These are phyloP conservation scores for Apodemia zela DNA, from an alignment of 2,888 invertebrate species.

Conservation along the genomic window DNA sequence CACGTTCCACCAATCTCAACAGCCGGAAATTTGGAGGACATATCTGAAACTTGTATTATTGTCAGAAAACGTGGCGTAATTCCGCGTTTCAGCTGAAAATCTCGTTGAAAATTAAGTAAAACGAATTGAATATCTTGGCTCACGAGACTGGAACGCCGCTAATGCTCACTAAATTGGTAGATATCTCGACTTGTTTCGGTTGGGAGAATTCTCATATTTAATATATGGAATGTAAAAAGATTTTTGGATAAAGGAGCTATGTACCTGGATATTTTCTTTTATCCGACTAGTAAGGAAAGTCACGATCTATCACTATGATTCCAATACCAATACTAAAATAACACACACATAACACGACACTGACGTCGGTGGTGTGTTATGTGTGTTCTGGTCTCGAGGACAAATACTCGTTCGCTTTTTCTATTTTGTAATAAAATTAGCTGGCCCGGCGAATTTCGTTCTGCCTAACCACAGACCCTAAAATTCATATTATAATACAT, in stretches of 20 bases:
- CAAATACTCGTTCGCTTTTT: too few species aligned
- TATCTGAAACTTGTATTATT: conserved; percentile 15
- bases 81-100: conserved; percentile 11
- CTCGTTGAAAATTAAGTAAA: conserved; percentile 13
- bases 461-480: too few species aligned
- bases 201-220: neutral
- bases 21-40: conserved; percentile 11
- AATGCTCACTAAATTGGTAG: conserved; percentile 4
- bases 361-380: too few species aligned
- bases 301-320: too few species aligned
- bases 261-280: too few species aligned
- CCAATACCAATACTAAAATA: too few species aligned
- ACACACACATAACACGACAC: too few species aligned
- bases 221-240: neutral
- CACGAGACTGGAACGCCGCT: neutral
- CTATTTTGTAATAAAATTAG: too few species aligned
- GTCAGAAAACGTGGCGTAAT: neutral
- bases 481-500: too few species aligned
- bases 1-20: conserved; percentile 9
- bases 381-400: too few species aligned
- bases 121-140: conserved; percentile 14
- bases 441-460: too few species aligned
- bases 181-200: neutral
- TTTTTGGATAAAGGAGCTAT: neutral
- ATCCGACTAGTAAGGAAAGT: too few species aligned